Conservation (phyloP, 2,113 vertebrate species). For the Phalacrocorax carbo region DNA sequence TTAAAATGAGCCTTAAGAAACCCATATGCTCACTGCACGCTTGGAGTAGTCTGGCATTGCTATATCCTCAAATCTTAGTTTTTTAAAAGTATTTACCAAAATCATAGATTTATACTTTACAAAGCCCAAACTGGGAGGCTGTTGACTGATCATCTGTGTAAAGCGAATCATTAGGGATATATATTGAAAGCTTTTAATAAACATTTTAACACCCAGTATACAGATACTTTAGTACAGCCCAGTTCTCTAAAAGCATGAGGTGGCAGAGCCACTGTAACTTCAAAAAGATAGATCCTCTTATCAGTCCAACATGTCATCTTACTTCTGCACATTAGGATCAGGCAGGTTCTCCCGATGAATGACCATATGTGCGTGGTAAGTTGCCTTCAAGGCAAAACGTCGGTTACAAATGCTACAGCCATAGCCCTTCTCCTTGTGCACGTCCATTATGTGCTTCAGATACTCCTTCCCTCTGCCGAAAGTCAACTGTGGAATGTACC, state of each 20-base stretch:
- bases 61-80: not conserved
- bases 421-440: constrained; percentile 95
- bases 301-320: constrained; percentile 34
- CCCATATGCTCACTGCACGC: not conserved
- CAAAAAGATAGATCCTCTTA: not conserved
- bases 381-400: constrained; percentile 95
- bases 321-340: constrained; percentile 97
- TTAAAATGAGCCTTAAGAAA: not conserved
- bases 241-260: not conserved
- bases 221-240: not conserved
- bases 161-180: not conserved
- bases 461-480: constrained; percentile 94
- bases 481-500: constrained; percentile 79
- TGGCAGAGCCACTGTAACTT: not conserved
- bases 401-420: constrained; percentile 94
- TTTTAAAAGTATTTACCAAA: not conserved
- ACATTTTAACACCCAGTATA: not conserved
- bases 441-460: constrained; percentile 95
- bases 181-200: not conserved
- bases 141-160: not conserved
- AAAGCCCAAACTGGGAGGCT: not conserved
- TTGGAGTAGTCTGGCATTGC: not conserved
- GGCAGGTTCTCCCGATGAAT: constrained; percentile 97
- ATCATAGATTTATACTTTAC: not conserved
- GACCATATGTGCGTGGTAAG: constrained; percentile 98